Evolutionary conservation across 1,140 invertebrate genomes (phyloP).

Genomic region (Drosophila eugracilis): DNA sequence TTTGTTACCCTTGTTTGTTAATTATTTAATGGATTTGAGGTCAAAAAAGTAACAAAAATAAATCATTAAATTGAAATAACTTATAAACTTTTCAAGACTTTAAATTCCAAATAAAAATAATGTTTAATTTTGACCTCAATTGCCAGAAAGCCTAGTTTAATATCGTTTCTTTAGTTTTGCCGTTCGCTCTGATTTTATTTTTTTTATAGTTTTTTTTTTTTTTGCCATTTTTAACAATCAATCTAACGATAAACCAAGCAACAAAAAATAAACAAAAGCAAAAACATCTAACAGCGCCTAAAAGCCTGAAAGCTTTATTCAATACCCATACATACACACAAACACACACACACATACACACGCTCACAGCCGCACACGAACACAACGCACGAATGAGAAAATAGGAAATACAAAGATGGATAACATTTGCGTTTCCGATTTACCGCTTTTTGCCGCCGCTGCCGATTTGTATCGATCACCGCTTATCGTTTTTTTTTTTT

Average conservation of each 20-base stretch:
- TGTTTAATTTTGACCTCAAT: conserved; percentile 21
- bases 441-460: conserved; percentile 17
- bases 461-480: conserved; percentile 8
- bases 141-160: conserved; percentile 6
- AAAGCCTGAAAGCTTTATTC: conserved; percentile 58
- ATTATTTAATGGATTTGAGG: conserved; percentile 19
- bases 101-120: not conserved
- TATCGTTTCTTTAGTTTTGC: conserved; percentile 44
- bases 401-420: conserved; percentile 6
- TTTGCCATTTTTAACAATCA: conserved; percentile 37
- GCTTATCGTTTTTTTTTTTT: conserved; percentile 1
- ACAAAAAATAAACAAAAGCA: conserved; percentile 43
- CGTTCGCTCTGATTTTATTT: conserved; percentile 49
- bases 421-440: conserved; percentile 23
- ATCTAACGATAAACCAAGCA: conserved; percentile 52
- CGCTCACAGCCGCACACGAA: conserved; percentile 18
- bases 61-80: not conserved
- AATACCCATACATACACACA: conserved; percentile 36
- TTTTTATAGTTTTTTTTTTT: not conserved
- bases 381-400: conserved; percentile 23
- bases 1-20: conserved; percentile 24
- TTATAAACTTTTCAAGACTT: too few relatives aligned
- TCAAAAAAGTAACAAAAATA: not conserved
- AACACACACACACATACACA: conserved; percentile 38
- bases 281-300: conserved; percentile 59